Percentiles rank a stretch among this genome's conserved stretches.
Evolutionary conservation across 2,797 vertebrate species (phyloP).

Genomic region (Selene dorsalis): DNA sequence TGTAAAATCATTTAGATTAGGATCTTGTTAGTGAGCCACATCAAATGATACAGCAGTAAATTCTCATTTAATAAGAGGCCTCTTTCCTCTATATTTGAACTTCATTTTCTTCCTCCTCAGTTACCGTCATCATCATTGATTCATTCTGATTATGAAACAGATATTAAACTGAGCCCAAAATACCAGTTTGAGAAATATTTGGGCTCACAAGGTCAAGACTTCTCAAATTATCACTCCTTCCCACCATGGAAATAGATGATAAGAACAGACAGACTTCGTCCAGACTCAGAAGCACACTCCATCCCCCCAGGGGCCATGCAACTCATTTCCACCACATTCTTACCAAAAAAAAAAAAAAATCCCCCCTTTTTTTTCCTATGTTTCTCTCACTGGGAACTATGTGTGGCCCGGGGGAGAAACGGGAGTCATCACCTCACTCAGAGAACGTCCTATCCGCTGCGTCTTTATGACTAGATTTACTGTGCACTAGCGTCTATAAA

Average conservation of each 20-base stretch:
- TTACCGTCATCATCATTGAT: not conserved
- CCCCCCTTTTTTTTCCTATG: slow-evolving; percentile 29
- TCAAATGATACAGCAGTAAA: not conserved
- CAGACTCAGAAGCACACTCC: slow-evolving; percentile 37
- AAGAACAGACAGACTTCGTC: slow-evolving; percentile 43
- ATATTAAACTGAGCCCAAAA: not conserved
- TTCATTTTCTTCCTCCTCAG: not conserved
- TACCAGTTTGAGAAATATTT: slow-evolving; percentile 3
- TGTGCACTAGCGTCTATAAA: slow-evolving; percentile 81
- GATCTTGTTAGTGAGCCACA: not conserved
- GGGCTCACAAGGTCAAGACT: slow-evolving; percentile 8
- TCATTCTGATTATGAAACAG: not conserved
- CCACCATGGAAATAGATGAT: slow-evolving; percentile 37
- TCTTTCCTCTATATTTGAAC: not conserved
- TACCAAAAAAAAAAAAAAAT: slow-evolving; percentile 45
- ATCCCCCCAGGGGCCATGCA: slow-evolving; percentile 40
- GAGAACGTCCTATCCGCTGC: slow-evolving; percentile 61
- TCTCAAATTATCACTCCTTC: slow-evolving; percentile 4
- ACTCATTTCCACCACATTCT: slow-evolving; percentile 65
- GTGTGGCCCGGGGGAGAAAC: slow-evolving; percentile 65
- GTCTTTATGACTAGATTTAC: slow-evolving; percentile 80
- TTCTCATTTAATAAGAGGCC: slow-evolving; percentile 4
- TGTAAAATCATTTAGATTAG: not conserved
- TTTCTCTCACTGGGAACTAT: slow-evolving; percentile 60
- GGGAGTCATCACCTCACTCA: slow-evolving; percentile 75